Conservation (phyloP, 1,140 invertebrate species). For the Paraescarpia echinospica region DNA sequence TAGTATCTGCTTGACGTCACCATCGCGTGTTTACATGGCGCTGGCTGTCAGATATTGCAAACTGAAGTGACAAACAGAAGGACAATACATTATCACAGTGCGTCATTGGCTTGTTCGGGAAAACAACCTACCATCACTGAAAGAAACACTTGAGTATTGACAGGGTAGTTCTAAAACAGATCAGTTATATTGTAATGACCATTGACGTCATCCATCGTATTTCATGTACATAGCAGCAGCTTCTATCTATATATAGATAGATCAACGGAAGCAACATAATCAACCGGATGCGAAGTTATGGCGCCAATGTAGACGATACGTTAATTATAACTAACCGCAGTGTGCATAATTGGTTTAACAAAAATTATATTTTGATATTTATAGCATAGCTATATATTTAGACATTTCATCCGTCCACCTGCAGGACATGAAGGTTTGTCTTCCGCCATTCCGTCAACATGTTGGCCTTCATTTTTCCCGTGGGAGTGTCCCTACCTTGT, state of each 20-base stretch:
- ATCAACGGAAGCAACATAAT: not conserved
- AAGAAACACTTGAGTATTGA: not conserved
- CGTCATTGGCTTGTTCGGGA: not conserved
- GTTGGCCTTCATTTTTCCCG: not conserved
- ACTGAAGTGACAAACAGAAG: not conserved
- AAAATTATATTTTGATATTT: too few species aligned
- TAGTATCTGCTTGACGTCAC: not conserved
- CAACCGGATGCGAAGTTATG: not conserved
- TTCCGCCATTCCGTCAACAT: not conserved
- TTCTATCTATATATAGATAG: too few species aligned
- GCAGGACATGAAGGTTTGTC: too few species aligned
- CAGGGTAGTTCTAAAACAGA: not conserved
- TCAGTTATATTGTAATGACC: not conserved
- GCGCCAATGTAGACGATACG: not conserved
- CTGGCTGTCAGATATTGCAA: not conserved
- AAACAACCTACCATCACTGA: not conserved
- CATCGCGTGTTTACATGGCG: not conserved
- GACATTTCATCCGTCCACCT: too few species aligned
- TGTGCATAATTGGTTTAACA: too few species aligned
- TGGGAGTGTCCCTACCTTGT: not conserved
- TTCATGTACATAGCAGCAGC: too few species aligned
- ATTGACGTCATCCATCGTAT: not conserved
- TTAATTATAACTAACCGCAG: too few species aligned
- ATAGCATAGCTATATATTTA: too few species aligned
- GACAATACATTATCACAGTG: not conserved